A percentile compares a stretch with the other conserved stretches of the same genome.
Evolutionary conservation across 1,140 invertebrate species (phyloP).

Genomic region (Cydia pomonella): DNA sequence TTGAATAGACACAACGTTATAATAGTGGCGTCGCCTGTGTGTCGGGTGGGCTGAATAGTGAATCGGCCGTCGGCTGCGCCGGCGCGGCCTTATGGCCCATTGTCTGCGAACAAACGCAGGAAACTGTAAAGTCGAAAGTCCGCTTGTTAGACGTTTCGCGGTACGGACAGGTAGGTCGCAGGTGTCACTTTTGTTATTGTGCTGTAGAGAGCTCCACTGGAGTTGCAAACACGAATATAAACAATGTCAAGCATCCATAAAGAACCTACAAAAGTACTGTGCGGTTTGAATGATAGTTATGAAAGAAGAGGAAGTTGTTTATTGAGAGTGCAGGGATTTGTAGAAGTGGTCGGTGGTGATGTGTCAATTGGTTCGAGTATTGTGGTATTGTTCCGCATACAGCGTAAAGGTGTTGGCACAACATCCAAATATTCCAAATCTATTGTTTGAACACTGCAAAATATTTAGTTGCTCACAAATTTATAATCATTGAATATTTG

Average conservation of each 20-base stretch:
- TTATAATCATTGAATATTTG: neutral
- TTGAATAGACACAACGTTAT: constrained; percentile 51
- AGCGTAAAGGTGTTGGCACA: constrained; percentile 62
- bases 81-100: constrained; percentile 61
- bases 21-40: constrained; percentile 45
- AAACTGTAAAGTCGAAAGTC: constrained; percentile 77
- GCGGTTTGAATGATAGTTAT: constrained; percentile 51
- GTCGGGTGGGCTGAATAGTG: constrained; percentile 59
- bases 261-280: constrained; percentile 43
- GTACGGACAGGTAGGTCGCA: constrained; percentile 71
- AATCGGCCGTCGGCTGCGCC: constrained; percentile 56
- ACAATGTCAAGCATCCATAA: constrained; percentile 59
- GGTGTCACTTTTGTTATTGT: constrained; percentile 59
- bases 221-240: constrained; percentile 65
- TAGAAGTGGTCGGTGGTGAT: constrained; percentile 45
- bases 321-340: constrained; percentile 45
- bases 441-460: constrained; percentile 7
- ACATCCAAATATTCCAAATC: constrained; percentile 43
- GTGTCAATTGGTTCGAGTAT: constrained; percentile 56
- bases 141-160: constrained; percentile 67
- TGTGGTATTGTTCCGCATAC: constrained; percentile 44
- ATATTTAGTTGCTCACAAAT: neutral
- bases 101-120: constrained; percentile 75
- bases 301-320: constrained; percentile 73
- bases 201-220: constrained; percentile 49